phyloP scores from a whole-genome alignment of 1,140 invertebrate species.

The Oscheius sp. region DNA sequence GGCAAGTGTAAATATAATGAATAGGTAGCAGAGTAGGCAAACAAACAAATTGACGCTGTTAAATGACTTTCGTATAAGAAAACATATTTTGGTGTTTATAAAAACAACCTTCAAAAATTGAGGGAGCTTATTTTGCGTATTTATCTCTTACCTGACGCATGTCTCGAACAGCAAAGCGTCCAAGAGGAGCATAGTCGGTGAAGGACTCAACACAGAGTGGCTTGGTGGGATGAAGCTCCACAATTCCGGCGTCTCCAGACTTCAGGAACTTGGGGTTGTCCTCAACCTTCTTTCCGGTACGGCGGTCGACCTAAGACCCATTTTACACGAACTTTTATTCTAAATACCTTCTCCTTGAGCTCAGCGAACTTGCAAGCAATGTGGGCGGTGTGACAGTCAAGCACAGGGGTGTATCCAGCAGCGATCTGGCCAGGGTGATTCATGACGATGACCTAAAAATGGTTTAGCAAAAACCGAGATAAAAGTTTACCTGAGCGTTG shows the following conservation, averaged over 20 bases:
- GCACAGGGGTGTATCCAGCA: conserved; percentile 91
- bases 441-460: conserved; percentile 76
- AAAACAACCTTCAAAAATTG: too few species aligned
- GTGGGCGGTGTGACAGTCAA: conserved; percentile 96
- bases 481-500: conserved; percentile 73
- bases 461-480: neutral
- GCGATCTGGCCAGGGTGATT: conserved; percentile 96
- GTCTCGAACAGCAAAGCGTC: conserved; percentile 96
- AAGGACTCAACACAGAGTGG: conserved; percentile 97
- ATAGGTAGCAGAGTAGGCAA: too few species aligned
- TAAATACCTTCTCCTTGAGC: conserved; percentile 80
- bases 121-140: too few species aligned
- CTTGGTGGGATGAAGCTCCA: conserved; percentile 82
- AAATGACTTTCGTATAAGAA: too few species aligned
- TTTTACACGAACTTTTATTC: neutral
- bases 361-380: conserved; percentile 97
- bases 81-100: too few species aligned
- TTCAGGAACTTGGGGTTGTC: conserved; percentile 74
- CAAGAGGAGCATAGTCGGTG: conserved; percentile 92
- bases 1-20: too few species aligned
- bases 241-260: conserved; percentile 90
- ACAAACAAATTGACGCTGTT: too few species aligned
- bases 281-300: conserved; percentile 73
- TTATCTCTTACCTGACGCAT: conserved; percentile 76
- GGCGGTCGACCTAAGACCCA: conserved; percentile 76